These are phyloP conservation scores for Eurypyga helias DNA, from an alignment of 2,113 vertebrate genomes.

Conservation along the genomic window DNA sequence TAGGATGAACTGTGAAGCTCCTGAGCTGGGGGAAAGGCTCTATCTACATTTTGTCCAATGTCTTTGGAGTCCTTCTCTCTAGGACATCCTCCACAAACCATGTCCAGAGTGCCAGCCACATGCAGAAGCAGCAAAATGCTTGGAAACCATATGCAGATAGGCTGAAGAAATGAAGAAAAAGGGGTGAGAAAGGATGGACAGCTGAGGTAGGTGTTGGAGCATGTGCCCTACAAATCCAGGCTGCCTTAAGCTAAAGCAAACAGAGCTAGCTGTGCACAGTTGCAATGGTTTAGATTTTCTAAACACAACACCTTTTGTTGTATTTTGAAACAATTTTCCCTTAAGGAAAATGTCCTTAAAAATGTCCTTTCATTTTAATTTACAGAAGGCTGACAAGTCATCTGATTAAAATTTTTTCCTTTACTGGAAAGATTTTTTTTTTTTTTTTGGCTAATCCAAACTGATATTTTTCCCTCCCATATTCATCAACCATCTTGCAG, in stretches of 20 bases:
- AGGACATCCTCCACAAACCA: not conserved
- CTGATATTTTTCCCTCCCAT: not conserved
- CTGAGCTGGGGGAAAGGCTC: not conserved
- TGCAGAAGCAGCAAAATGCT: not conserved
- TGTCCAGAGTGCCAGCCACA: not conserved
- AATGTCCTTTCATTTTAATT: not conserved
- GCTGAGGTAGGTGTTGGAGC: not conserved
- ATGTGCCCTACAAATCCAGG: not conserved
- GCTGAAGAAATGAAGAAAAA: not conserved
- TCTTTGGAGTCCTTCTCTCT: not conserved
- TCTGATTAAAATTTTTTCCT: not conserved
- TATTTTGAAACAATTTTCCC: conserved; percentile 28
- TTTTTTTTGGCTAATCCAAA: not conserved
- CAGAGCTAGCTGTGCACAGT: not conserved
- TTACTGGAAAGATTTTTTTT: not conserved
- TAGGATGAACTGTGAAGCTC: not conserved
- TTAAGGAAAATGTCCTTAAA: not conserved
- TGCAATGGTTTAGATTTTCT: not conserved
- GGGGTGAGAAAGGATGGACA: not conserved
- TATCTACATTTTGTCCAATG: not conserved
- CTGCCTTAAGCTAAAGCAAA: conserved; percentile 10
- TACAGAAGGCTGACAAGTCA: not conserved
- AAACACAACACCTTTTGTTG: not conserved
- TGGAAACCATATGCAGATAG: not conserved
- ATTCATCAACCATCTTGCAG: not conserved